Base-by-base conservation (phyloP, 2,888 invertebrate species). In the Malachius bipustulatus region DNA sequence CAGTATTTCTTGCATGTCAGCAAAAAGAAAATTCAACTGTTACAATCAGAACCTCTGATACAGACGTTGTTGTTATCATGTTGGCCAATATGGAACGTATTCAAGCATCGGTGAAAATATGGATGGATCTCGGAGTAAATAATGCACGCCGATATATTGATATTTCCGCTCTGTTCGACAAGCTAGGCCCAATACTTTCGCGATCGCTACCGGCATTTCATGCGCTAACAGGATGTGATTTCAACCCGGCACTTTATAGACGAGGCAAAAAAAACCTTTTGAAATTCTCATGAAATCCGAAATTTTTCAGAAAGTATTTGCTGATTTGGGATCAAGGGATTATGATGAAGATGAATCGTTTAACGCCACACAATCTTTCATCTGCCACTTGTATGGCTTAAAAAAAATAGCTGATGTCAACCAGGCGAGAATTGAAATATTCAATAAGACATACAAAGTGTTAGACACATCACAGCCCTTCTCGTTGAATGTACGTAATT, bases 351-450 rank as follows among this genome's bases (percentile, higher is more conserved):
- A n/a, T n/a, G 41, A 38, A 6, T 33, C 29, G 12, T 47, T 45
- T 37, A 16, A 31, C 34, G 41, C 31, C 19, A 26, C 42, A 16
- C 30, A 49, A 32, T 36, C 33, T 34, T 46, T 48, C 35, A 43
- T 38, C 28, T 52, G 50, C 39, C 45, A 43, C 16, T 41, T 51
- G 39, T 51, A 51, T 37, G 43, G 46, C 12, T 30, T 46, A 26
- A 51, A 47, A 43, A 49, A 50, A 39, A 11, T 44, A 36, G 35
- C 29, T 15, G 45, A 50, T 41, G 46, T n/a, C n/a, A n/a, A n/a
- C n/a, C n/a, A n/a, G n/a, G n/a, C n/a, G n/a, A n/a, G n/a, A n/a
- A n/a, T n/a, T n/a, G n/a, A n/a, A n/a, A n/a, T n/a, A n/a, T n/a
- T n/a, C n/a, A n/a, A n/a, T n/a, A n/a, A n/a, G n/a, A n/a, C n/a